These are phyloP conservation scores for Labroides dimidiatus DNA, from an alignment of 2,797 vertebrate species.

Conservation along the genomic window DNA sequence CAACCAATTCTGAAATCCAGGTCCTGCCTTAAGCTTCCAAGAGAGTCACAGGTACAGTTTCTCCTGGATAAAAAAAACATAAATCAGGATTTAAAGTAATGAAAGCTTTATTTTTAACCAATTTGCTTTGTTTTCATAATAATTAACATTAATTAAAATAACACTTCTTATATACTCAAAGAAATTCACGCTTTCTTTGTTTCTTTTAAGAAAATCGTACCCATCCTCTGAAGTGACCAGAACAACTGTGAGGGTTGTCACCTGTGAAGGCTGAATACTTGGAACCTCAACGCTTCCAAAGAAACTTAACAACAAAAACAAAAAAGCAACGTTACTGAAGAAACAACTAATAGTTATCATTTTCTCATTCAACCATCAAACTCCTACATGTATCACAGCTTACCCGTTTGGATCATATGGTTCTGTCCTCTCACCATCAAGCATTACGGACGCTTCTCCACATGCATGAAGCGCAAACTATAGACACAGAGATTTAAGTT, in stretches of 20 bases:
- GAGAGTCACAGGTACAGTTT: neutral
- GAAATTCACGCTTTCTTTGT: too few relatives aligned
- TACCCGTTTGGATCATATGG: neutral
- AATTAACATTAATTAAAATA: too few relatives aligned
- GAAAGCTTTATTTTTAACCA: neutral
- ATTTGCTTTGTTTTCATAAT: neutral
- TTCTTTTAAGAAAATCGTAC: neutral
- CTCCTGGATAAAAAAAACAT: neutral
- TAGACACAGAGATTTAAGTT: neutral
- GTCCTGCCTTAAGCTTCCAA: neutral
- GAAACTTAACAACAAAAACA: neutral
- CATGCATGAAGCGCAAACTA: neutral
- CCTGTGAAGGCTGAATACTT: neutral
- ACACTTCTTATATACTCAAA: too few relatives aligned
- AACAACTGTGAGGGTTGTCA: neutral
- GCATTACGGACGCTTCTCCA: neutral
- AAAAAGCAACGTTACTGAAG: neutral
- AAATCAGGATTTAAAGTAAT: neutral
- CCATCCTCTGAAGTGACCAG: neutral
- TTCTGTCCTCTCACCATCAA: neutral
- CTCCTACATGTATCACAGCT: too few relatives aligned
- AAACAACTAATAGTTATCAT: too few relatives aligned
- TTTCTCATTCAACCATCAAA: too few relatives aligned
- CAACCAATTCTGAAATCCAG: neutral
- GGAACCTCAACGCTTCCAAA: slow-evolving; percentile 3